Evolutionary conservation across 2,797 vertebrate genomes (phyloP).

Genomic region (Momotus momota): DNA sequence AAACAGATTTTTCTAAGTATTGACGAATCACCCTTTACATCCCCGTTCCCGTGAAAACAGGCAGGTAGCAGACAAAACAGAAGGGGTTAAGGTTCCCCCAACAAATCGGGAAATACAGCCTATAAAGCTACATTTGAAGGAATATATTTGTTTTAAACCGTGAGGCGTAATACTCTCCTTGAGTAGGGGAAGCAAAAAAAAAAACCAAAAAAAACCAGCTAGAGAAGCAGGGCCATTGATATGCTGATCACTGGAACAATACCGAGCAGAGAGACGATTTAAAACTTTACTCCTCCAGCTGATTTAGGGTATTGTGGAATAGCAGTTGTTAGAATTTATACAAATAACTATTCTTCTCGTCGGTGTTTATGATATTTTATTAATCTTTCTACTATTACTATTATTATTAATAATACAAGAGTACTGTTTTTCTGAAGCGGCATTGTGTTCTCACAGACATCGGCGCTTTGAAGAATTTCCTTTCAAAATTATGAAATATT

Average conservation of each 20-base stretch:
- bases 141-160: conserved; percentile 38
- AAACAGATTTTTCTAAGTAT: neutral
- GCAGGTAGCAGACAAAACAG: neutral
- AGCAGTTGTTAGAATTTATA: conserved; percentile 24
- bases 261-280: neutral
- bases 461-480: conserved; percentile 66
- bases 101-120: neutral
- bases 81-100: neutral
- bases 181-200: neutral
- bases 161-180: neutral
- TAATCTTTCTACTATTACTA: conserved; percentile 51
- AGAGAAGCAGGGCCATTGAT: neutral
- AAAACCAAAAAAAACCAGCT: neutral
- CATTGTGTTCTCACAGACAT: conserved; percentile 30
- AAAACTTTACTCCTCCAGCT: conserved; percentile 29
- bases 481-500: conserved; percentile 75
- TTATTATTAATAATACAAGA: conserved; percentile 70
- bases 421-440: conserved; percentile 32
- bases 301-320: conserved; percentile 24
- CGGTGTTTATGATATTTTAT: conserved; percentile 73
- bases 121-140: neutral
- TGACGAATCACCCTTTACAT: neutral
- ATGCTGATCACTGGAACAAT: conserved; percentile 39
- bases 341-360: conserved; percentile 17
- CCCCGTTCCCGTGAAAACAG: neutral